Evolutionary conservation across 1,140 invertebrate species (phyloP).

Genomic region (Dreissena polymorpha): DNA sequence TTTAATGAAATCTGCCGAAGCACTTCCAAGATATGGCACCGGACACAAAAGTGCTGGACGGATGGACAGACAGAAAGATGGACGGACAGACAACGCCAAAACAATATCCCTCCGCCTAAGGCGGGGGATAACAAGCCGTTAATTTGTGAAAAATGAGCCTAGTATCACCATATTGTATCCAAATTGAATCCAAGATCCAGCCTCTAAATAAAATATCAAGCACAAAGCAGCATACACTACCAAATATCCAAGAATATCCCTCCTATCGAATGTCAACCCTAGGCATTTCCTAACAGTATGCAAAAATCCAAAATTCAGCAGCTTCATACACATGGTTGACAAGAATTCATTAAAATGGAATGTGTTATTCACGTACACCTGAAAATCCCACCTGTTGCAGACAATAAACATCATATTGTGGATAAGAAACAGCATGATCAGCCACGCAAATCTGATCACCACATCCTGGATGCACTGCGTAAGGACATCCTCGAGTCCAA

Average conservation of each 20-base stretch:
- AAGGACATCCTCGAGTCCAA: neutral
- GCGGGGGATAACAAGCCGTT: neutral
- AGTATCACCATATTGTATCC: slow-evolving; percentile 16
- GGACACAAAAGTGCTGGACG: too few species aligned
- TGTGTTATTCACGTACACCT: neutral
- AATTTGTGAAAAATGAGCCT: slow-evolving; percentile 25
- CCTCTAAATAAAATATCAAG: slow-evolving; percentile 18
- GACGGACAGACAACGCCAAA: too few species aligned
- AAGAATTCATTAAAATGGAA: slow-evolving; percentile 14
- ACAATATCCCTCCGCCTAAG: too few species aligned
- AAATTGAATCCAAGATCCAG: slow-evolving; percentile 27
- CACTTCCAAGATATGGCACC: too few species aligned
- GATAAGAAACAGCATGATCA: slow-evolving; percentile 11
- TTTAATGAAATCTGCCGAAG: too few species aligned
- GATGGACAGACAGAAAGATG: too few species aligned
- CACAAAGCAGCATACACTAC: slow-evolving; percentile 20
- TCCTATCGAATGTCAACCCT: neutral
- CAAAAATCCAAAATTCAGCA: slow-evolving; percentile 1
- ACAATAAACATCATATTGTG: slow-evolving; percentile 13
- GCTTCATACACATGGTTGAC: neutral
- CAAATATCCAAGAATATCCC: neutral
- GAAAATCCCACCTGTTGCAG: neutral
- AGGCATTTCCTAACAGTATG: slow-evolving; percentile 17
- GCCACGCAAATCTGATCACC: slow-evolving; percentile 19
- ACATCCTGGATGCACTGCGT: slow-evolving; percentile 10